Evolutionary conservation across 2,797 vertebrate species (phyloP).

Genomic region (Pitangus sulphuratus): DNA sequence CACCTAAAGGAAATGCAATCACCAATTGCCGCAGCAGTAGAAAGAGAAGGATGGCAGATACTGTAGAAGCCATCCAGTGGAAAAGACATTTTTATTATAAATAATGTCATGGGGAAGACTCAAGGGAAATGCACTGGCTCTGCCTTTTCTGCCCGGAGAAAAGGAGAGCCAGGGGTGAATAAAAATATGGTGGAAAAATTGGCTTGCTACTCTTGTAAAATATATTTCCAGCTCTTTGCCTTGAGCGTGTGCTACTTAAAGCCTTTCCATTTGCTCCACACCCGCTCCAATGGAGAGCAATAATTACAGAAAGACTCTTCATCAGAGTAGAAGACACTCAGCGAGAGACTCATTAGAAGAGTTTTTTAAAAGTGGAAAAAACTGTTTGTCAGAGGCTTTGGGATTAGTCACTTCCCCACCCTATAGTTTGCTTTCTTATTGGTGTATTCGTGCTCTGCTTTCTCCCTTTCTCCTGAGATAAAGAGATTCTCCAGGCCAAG

Average conservation of each 20-base stretch:
- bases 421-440: not conserved
- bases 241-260: not conserved
- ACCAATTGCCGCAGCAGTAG: not conserved
- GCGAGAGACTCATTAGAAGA: slow-evolving; percentile 2
- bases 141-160: slow-evolving; percentile 10
- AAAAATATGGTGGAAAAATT: not conserved
- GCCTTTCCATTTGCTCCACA: slow-evolving; percentile 28
- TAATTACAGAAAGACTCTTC: slow-evolving; percentile 43
- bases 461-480: not conserved
- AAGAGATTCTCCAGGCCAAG: not conserved
- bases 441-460: not conserved
- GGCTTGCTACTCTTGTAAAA: not conserved
- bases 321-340: slow-evolving; percentile 26
- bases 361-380: not conserved
- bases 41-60: slow-evolving; percentile 26
- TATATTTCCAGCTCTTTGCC: slow-evolving; percentile 2
- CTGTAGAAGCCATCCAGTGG: not conserved
- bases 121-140: not conserved
- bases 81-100: slow-evolving; percentile 48
- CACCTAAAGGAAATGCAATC: slow-evolving; percentile 26
- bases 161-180: not conserved
- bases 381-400: not conserved
- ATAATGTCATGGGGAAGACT: not conserved
- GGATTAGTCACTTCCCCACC: not conserved
- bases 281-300: not conserved